Evolutionary conservation across 2,113 vertebrate genomes (phyloP), one percentile per base, ranked within the genome.

Genomic region (Bubo blakistoni): DNA sequence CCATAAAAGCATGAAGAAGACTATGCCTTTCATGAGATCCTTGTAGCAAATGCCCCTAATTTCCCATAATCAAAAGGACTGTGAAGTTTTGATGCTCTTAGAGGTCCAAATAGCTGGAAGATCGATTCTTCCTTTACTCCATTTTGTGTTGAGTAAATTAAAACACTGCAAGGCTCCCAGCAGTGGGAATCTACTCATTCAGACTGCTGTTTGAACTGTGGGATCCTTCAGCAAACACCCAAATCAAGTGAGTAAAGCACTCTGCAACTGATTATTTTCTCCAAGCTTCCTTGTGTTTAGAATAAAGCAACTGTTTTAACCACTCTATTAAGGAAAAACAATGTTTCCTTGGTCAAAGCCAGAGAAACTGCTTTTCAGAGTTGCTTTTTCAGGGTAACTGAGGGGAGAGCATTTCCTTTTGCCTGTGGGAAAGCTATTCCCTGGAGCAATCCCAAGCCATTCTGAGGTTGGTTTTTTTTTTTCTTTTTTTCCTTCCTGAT

Each of bases 41-140:
- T 62, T 92, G 86, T 78, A 91, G 77, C 80, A 93, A 97, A 95
- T 74, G 51, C 62, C 95, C 52, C 67, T 97, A 59, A 92, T 96
- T 97, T 97, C 79, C 58, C 5, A 1, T 84, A 90, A 91, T 97
- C 95, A 91, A 86, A 93, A 92, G 51, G 36, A 77, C 86, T 79
- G 71, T 61, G 95, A 84, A 67, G 62, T 95, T 95, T 89, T 94
- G 66, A 67, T 96, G 81, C 71, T 90, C 40, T 86, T 55, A 51
- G 47, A 90, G 74, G 81, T 72, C 84, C 55, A 8, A 67, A 74
- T 70, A 74, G 74, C 74, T 87, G 46, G 42, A 62, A 94, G 87
- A 88, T 92, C 84, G 52, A 0, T 85, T 92, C 38, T 83, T 80
- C 84, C 87, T 86, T 94, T 40, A 34, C 72, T 91, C 70, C 10